These are phyloP conservation scores for Steinernema khuongi DNA, from an alignment of 1,140 invertebrate species.

Conservation along the genomic window DNA sequence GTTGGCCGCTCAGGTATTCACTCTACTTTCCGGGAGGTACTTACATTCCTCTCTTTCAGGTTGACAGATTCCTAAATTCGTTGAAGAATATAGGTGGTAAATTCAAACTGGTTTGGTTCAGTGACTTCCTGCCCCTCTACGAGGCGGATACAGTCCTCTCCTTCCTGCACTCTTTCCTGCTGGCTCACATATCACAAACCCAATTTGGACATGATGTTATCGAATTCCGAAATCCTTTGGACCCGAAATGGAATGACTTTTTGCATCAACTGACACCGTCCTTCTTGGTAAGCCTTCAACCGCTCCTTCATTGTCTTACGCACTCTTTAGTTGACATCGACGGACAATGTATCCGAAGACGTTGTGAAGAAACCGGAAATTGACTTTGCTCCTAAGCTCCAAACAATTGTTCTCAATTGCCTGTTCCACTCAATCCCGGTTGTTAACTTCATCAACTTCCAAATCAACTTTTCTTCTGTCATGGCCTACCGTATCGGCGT, in stretches of 20 bases:
- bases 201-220: conserved; percentile 40
- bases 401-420: conserved; percentile 34
- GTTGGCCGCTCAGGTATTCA: conserved; percentile 46
- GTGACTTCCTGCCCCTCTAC: conserved; percentile 45
- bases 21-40: not conserved
- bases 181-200: conserved; percentile 32
- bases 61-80: conserved; percentile 45
- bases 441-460: conserved; percentile 46
- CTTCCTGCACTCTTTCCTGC: conserved; percentile 45
- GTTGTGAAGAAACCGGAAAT: conserved; percentile 29
- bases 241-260: conserved; percentile 47
- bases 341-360: conserved; percentile 31
- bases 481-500: conserved; percentile 38
- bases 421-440: conserved; percentile 44
- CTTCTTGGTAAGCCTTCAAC: conserved; percentile 41
- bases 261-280: conserved; percentile 53
- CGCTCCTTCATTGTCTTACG: not conserved
- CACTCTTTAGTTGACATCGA: conserved; percentile 33
- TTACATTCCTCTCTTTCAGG: conserved; percentile 35
- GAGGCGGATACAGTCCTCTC: conserved; percentile 46
- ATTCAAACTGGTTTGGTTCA: conserved; percentile 55
- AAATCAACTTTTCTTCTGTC: conserved; percentile 41
- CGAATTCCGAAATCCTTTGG: conserved; percentile 46
- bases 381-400: conserved; percentile 26
- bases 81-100: conserved; percentile 50